These are phyloP conservation scores for Yasuhikotakia modesta DNA, from an alignment of 2,797 vertebrate species.

Conservation along the genomic window DNA sequence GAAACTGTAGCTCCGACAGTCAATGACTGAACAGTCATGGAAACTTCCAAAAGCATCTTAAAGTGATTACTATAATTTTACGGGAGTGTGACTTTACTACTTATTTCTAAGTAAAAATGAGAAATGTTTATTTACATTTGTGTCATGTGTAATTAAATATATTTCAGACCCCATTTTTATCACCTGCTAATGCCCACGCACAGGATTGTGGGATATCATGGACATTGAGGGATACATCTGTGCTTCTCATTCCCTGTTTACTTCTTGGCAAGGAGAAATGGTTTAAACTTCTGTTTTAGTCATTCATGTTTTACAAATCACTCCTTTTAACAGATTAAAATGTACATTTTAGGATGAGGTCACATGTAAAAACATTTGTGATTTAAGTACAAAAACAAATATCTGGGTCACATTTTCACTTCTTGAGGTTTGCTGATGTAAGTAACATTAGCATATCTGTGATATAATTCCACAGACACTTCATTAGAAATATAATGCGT, in stretches of 20 bases:
- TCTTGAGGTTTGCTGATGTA: not conserved
- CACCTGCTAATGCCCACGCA: not conserved
- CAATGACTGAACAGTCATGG: not conserved
- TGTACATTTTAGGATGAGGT: not conserved
- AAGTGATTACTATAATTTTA: not conserved
- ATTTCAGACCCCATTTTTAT: not conserved
- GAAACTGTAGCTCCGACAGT: not conserved
- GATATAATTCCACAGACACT: slow-evolving; percentile 23
- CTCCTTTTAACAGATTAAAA: no score
- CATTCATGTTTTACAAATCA: not conserved
- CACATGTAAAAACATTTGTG: not conserved
- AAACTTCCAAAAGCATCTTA: no score
- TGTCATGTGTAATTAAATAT: not conserved
- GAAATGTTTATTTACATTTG: not conserved
- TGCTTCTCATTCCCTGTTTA: not conserved
- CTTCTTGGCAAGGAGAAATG: not conserved
- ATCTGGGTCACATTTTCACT: not conserved
- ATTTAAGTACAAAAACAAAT: not conserved
- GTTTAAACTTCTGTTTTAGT: not conserved
- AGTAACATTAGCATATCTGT: not conserved
- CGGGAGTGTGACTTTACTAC: not conserved
- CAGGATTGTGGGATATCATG: not conserved
- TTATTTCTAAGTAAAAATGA: not conserved
- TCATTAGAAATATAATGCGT: slow-evolving; percentile 25
- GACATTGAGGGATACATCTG: not conserved